Base-by-base conservation (phyloP, 2,888 invertebrate species). In the Anticlea derivata region DNA sequence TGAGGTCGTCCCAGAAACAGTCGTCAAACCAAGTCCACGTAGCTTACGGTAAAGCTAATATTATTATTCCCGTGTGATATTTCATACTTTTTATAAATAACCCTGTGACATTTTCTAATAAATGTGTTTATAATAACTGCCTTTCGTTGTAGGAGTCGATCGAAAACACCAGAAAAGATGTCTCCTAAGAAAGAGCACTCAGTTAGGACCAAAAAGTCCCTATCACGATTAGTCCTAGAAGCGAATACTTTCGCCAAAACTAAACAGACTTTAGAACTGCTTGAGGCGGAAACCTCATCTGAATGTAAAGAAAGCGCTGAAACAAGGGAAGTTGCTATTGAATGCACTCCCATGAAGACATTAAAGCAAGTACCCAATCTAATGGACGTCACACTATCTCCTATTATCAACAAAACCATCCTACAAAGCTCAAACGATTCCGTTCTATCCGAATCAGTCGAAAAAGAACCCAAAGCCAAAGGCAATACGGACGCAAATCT, bases 161-260 rank as follows among this genome's bases (percentile, higher is more conserved):
- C 87, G 1, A 89, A 84, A 66, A 91, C 91, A 1, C 91, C 91
- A 5, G 91, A 90, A 51, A 88, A 86, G 61, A 75, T 85, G 68
- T 80, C 88, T 1, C 81, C 86, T 0, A 84, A 78, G 58, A 61
- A 71, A 30, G 88, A 86, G 23, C 70, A 68, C 1, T 63, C 78
- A 1, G 67, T 69, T 10, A 76, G 75, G 50, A 59, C 65, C 43
- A 86, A 80, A 45, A 91, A 86, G 61, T 80, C 91, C 0, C 65
- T 91, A 1, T 83, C 87, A 0, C 75, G 91, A 55, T 68, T 85
- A 12, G 91, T 91, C 0, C 56, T 91, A 30, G 91, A 91, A 74
- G 80, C 86, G 2, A 91, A 90, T 43, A 67, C 88, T 0, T 85
- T 86, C 34, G 78, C 86, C 2, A 87, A 85, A 78, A 76, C 81